Evolutionary conservation across 2,113 vertebrate species (phyloP), one percentile per base, ranked within the genome.

Genomic region (Phrynosoma blainvillii): DNA sequence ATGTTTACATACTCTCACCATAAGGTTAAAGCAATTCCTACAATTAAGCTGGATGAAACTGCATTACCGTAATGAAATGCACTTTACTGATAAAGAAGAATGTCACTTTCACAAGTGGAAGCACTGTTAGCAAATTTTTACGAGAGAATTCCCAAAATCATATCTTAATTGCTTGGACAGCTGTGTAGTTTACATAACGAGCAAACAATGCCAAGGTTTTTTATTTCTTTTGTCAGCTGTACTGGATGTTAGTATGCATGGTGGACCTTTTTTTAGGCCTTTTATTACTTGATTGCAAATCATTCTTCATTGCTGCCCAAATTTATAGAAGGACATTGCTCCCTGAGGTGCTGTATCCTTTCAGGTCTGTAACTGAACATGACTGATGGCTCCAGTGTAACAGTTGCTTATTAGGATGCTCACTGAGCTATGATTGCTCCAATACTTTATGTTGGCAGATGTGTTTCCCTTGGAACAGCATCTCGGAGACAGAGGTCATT

Each of bases 391-490:
- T 95, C 96, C 96, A 96, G 96, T 96, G 97, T 97, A 97, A 97
- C 97, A 98, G 97, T 97, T 97, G 97, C 97, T 98, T 97, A 97
- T 98, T 98, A 97, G 92, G 85, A 96, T 91, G 92, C 97, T 98
- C 97, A 97, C 96, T 97, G 96, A 97, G 97, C 97, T 97, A 97
- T 97, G 97, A 98, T 98, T 97, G 97, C 97, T 96, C 96, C 97
- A 97, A 98, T 98, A 97, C 97, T 98, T 98, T 97, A 97, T 97
- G 97, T 97, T 98, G 97, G 97, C 97, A 98, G 97, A 98, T 97
- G 97, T 97, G 97, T 97, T 98, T 98, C 97, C 97, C 97, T 97
- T 97, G 96, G 95, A 98, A 97, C 96, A 97, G 96, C 95, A 97
- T 97, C 96, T 97, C 96, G 0, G 95, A 98, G 97, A 97, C 97